These are phyloP conservation scores for Chloroceryle aenea DNA, from an alignment of 2,113 vertebrate species.

Conservation along the genomic window DNA sequence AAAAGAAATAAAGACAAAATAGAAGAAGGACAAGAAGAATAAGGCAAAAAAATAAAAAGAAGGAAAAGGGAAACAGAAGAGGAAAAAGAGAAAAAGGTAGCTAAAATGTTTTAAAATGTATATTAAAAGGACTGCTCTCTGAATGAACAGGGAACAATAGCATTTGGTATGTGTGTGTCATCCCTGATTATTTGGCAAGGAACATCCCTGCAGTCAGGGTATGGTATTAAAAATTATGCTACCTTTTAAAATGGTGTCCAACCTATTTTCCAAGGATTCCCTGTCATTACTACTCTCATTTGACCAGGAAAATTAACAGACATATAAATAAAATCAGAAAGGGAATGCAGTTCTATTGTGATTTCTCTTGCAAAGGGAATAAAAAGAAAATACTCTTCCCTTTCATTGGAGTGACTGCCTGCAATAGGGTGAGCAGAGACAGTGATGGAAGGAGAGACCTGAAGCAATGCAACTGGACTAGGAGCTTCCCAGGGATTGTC, in stretches of 20 bases:
- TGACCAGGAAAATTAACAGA: neutral
- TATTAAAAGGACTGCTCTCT: neutral
- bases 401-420: neutral
- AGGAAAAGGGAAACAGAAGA: neutral
- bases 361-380: neutral
- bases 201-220: neutral
- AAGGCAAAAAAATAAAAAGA: accelerated
- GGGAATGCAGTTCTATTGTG: neutral
- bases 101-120: neutral
- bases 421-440: neutral
- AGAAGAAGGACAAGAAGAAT: neutral
- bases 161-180: neutral
- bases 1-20: neutral
- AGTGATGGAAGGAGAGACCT: neutral
- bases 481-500: neutral
- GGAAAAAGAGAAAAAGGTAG: neutral
- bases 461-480: neutral
- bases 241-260: neutral
- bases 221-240: neutral
- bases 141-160: neutral
- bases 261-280: neutral
- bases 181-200: neutral
- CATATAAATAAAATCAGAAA: neutral
- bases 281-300: neutral
- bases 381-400: neutral